Evolutionary conservation across 1,140 invertebrate species (phyloP).

Genomic region (Oryzaephilus surinamensis): DNA sequence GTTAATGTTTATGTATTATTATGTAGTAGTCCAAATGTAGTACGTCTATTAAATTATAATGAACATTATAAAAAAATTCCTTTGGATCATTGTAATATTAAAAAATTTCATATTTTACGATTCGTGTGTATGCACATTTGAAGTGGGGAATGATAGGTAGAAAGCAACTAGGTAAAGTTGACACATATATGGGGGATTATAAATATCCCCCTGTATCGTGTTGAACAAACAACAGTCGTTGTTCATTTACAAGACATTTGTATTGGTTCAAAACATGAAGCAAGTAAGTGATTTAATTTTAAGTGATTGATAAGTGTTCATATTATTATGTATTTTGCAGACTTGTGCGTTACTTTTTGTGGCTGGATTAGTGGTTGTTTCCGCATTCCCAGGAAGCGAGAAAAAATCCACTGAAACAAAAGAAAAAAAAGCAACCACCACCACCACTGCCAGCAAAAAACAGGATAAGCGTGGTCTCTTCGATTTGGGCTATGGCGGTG

Average conservation of each 20-base stretch:
- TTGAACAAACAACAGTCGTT: constrained; percentile 18
- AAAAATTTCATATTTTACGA: no score
- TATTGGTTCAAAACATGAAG: no score
- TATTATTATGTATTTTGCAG: no score
- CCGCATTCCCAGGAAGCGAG: constrained; percentile 15
- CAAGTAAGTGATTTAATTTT: constrained; percentile 16
- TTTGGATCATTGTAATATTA: no score
- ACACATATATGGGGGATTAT: constrained; percentile 11
- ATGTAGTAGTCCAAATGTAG: no score
- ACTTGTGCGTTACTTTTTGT: constrained; percentile 19
- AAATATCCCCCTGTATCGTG: constrained; percentile 15
- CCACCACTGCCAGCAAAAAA: constrained; percentile 25
- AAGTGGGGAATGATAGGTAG: no score
- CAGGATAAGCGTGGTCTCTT: constrained; percentile 34
- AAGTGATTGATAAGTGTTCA: no score
- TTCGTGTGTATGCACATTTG: no score
- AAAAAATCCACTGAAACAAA: constrained; percentile 23
- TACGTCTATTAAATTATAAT: no score
- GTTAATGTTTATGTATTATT: no score
- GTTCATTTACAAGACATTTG: constrained; percentile 10
- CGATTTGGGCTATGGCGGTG: constrained; percentile 28
- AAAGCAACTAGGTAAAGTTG: constrained; percentile 15
- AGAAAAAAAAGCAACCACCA: constrained; percentile 14
- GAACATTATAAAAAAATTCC: no score
- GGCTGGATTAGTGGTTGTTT: constrained; percentile 21